phyloP scores from a whole-genome alignment of 2,797 vertebrate species.

The Thunnus albacares region DNA sequence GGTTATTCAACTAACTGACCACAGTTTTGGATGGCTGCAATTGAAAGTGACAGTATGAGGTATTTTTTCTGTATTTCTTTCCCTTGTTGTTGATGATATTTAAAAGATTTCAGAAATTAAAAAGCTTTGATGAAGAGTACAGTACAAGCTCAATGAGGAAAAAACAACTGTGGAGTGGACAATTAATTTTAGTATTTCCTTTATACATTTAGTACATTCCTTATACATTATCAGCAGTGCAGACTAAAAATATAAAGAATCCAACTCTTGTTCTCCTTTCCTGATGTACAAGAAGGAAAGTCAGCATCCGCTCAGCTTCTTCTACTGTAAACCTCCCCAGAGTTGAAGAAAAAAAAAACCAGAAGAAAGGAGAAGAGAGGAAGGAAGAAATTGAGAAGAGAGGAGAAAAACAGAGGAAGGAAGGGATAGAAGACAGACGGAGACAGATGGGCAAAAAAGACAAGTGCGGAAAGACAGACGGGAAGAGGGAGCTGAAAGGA shows the following conservation, averaged over 20 bases:
- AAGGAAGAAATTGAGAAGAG: conserved; percentile 78
- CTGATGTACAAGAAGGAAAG: conserved; percentile 54
- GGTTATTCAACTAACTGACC: conserved; percentile 1
- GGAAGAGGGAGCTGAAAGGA: conserved; percentile 74
- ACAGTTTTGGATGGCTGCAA: conserved; percentile 6
- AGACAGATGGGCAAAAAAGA: conserved; percentile 78
- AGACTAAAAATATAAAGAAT: conserved; percentile 24
- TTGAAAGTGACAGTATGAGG: conserved; percentile 18
- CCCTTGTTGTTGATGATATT: conserved; percentile 3
- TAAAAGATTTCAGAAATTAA: conserved; percentile 19
- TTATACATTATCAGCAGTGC: conserved; percentile 22
- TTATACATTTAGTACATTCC: too few species aligned
- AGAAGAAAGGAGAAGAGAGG: conserved; percentile 69
- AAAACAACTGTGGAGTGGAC: conserved; percentile 5
- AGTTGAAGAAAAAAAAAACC: conserved; percentile 30
- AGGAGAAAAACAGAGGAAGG: conserved; percentile 78
- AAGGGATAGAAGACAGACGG: conserved; percentile 72
- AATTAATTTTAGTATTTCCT: conserved; percentile 14
- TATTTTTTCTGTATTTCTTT: conserved; percentile 3
- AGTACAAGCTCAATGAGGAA: conserved; percentile 20
- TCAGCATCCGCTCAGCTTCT: conserved; percentile 68
- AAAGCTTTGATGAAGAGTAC: conserved; percentile 1
- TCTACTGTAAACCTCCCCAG: conserved; percentile 72
- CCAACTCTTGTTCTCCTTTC: conserved; percentile 38
- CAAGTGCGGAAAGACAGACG: conserved; percentile 78